phyloP scores from a whole-genome alignment of 35 echinoderm and acorn worm species.

The Ptychodera flava region DNA sequence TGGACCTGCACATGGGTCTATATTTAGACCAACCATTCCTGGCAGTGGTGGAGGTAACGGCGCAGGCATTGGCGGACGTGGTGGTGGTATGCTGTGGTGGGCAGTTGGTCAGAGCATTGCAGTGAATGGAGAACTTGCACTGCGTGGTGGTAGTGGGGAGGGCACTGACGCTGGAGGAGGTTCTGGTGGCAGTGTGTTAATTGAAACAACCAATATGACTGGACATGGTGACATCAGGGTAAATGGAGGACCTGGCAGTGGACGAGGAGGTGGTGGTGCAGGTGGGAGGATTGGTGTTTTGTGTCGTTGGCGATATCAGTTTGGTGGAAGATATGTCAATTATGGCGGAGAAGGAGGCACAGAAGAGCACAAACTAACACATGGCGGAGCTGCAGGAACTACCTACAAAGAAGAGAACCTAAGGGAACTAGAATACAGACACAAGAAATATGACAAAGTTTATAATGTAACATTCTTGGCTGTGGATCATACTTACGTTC shows the following conservation, averaged over 20 bases:
- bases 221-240: conserved; percentile 78
- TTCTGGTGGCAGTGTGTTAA: conserved; percentile 57
- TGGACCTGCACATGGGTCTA: conserved; percentile 61
- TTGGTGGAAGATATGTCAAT: conserved; percentile 70
- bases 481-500: conserved; percentile 75
- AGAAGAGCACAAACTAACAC: conserved; percentile 20
- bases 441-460: conserved; percentile 67
- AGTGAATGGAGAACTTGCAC: conserved; percentile 68
- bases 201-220: conserved; percentile 73
- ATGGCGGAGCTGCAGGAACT: conserved; percentile 84
- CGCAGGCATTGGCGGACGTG: conserved; percentile 45
- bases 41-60: conserved; percentile 90
- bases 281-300: conserved; percentile 72
- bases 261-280: conserved; percentile 70
- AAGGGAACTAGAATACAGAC: conserved; percentile 64
- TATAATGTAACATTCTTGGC: conserved; percentile 70
- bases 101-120: conserved; percentile 61
- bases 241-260: conserved; percentile 57
- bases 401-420: conserved; percentile 80
- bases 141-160: conserved; percentile 53
- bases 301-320: conserved; percentile 80
- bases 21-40: conserved; percentile 42
- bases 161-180: conserved; percentile 68
- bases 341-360: conserved; percentile 60
- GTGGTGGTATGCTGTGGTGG: conserved; percentile 79